phyloP scores from a whole-genome alignment of 1,140 invertebrate genomes.

The Solen grandis region DNA sequence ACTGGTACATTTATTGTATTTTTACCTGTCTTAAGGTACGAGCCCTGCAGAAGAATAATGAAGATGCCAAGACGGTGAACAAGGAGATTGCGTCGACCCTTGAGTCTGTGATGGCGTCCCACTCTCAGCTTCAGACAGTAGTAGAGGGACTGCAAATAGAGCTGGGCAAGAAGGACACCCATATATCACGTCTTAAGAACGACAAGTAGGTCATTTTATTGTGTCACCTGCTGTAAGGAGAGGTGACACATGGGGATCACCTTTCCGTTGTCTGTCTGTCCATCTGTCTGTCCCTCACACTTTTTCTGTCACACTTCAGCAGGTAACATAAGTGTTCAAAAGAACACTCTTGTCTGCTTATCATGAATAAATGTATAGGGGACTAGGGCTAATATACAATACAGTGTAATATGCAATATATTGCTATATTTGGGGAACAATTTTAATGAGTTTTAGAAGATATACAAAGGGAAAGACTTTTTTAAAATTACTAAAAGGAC shows the following conservation, averaged over 20 bases:
- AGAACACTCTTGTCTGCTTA: too few relatives aligned
- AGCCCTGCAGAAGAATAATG: conserved; percentile 71
- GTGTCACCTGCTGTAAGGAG: not conserved
- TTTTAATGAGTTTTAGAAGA: too few relatives aligned
- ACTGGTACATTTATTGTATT: not conserved
- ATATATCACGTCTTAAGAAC: conserved; percentile 69
- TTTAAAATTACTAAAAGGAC: too few relatives aligned
- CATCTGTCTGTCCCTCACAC: too few relatives aligned
- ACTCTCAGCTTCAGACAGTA: conserved; percentile 75
- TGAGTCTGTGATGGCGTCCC: conserved; percentile 78
- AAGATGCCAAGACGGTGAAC: conserved; percentile 74
- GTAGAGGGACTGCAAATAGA: conserved; percentile 76
- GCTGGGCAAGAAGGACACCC: conserved; percentile 76
- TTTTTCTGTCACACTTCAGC: too few relatives aligned
- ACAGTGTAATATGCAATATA: too few relatives aligned
- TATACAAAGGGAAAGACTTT: too few relatives aligned
- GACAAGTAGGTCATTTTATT: conserved; percentile 59
- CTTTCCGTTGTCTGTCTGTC: too few relatives aligned
- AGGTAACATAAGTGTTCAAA: too few relatives aligned
- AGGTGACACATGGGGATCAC: too few relatives aligned
- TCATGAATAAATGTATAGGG: not conserved
- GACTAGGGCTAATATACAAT: not conserved
- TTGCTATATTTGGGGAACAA: too few relatives aligned
- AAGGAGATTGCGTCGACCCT: conserved; percentile 75
- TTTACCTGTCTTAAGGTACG: conserved; percentile 54